Conservation (phyloP, 92 coral and sea anemone genomes). For the Heliopora coerulea region DNA sequence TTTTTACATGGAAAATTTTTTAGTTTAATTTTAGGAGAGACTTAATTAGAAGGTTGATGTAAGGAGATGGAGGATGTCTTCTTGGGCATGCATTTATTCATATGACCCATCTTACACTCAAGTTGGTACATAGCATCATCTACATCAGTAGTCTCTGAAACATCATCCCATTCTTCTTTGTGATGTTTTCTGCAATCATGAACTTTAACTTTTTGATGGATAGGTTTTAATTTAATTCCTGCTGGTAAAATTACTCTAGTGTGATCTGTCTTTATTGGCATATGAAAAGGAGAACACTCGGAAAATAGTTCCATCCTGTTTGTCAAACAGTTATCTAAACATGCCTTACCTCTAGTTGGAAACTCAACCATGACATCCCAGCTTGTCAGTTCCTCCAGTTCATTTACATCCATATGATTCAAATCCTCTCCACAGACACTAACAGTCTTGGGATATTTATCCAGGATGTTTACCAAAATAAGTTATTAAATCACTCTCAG, state of each 20-base stretch:
- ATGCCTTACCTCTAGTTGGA: constrained; percentile 55
- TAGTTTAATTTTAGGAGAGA: constrained; percentile 20
- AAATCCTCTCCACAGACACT: neutral
- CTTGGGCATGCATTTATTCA: constrained; percentile 52
- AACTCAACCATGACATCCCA: constrained; percentile 19
- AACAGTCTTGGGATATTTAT: neutral
- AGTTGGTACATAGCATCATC: constrained; percentile 43
- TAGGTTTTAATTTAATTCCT: constrained; percentile 57
- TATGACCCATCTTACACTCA: constrained; percentile 38
- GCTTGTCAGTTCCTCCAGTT: too few relatives aligned
- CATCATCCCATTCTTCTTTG: constrained; percentile 41
- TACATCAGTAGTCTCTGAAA: constrained; percentile 30
- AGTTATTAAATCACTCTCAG: neutral
- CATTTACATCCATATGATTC: neutral
- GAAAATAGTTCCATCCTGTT: constrained; percentile 50
- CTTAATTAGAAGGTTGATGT: constrained; percentile 44
- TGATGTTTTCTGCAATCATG: constrained; percentile 51
- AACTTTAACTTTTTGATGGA: constrained; percentile 39
- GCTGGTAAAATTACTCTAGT: constrained; percentile 54
- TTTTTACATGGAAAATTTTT: neutral
- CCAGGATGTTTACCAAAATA: neutral
- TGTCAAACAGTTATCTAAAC: constrained; percentile 48
- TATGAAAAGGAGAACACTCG: constrained; percentile 45
- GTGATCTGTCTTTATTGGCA: constrained; percentile 60
- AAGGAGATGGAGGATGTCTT: constrained; percentile 52